Percentiles rank a stretch among this genome's conserved stretches.
Conservation (phyloP, 1,140 invertebrate species). For the Micrasema minimum region DNA sequence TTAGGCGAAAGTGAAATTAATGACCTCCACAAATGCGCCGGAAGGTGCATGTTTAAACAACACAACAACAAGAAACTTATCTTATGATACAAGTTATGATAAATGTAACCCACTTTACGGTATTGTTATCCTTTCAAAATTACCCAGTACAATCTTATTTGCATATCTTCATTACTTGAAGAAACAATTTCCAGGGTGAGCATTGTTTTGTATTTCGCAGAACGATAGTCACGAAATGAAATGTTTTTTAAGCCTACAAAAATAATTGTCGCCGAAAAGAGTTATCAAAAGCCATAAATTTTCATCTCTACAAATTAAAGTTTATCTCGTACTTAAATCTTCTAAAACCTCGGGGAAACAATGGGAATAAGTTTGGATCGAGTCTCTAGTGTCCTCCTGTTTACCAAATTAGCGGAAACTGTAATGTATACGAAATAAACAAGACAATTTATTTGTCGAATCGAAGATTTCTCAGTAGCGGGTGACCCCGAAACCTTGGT, state of each 20-base stretch:
- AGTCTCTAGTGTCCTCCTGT: slow-evolving; percentile 13
- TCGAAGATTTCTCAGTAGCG: slow-evolving; percentile 50
- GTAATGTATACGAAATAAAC: slow-evolving; percentile 47
- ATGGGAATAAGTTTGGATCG: slow-evolving; percentile 6
- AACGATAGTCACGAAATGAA: background rate
- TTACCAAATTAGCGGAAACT: slow-evolving; percentile 38
- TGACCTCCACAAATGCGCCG: slow-evolving; percentile 29
- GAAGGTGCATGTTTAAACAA: slow-evolving; percentile 28
- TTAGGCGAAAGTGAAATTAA: slow-evolving; percentile 26
- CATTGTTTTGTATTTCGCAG: background rate
- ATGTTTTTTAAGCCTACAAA: background rate
- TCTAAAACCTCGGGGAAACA: background rate
- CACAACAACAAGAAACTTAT: slow-evolving; percentile 31
- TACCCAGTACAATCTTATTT: slow-evolving; percentile 10
- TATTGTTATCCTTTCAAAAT: slow-evolving; percentile 17
- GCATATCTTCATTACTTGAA: background rate
- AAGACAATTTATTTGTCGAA: slow-evolving; percentile 48
- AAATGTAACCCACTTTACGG: slow-evolving; percentile 22
- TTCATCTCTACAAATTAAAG: no score
- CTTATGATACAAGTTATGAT: slow-evolving; percentile 17
- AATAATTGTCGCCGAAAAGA: no score
- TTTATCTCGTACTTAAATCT: no score
- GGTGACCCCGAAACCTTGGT: slow-evolving; percentile 39
- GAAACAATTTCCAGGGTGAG: no score
- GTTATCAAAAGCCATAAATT: no score